Conservation (phyloP, 2,113 vertebrate species). For the Misgurnus anguillicaudatus region DNA sequence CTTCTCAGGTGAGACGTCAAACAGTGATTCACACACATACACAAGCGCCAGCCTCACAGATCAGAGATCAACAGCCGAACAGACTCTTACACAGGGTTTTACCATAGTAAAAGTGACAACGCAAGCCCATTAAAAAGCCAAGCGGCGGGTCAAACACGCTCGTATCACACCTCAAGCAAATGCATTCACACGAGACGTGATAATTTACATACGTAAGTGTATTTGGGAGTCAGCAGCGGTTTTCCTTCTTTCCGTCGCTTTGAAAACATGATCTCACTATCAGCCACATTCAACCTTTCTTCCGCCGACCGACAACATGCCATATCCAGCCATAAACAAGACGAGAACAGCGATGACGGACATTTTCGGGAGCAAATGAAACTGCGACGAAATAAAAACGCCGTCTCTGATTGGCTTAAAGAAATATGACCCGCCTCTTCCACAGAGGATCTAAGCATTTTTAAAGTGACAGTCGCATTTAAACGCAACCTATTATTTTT, state of each 20-base stretch:
- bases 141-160: neutral
- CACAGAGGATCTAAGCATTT: conserved; percentile 23
- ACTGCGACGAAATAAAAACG: neutral
- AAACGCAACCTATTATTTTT: neutral
- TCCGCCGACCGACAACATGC: conserved; percentile 14
- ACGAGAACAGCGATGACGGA: conserved; percentile 46
- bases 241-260: conserved; percentile 70
- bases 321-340: conserved; percentile 9
- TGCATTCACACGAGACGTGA: neutral
- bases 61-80: neutral
- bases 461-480: conserved; percentile 65
- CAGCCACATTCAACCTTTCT: conserved; percentile 65
- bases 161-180: neutral
- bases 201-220: conserved; percentile 69
- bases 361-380: conserved; percentile 62
- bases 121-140: neutral
- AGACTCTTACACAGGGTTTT: neutral
- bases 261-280: conserved; percentile 73
- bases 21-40: neutral
- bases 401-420: conserved; percentile 56
- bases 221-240: conserved; percentile 72
- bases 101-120: neutral
- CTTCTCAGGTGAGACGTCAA: neutral
- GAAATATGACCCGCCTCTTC: conserved; percentile 2
- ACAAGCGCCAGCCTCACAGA: neutral